Evolutionary conservation across 2,888 invertebrate species (phyloP), one percentile per base, ranked within the genome.

Genomic region (Agrypnus murinus): DNA sequence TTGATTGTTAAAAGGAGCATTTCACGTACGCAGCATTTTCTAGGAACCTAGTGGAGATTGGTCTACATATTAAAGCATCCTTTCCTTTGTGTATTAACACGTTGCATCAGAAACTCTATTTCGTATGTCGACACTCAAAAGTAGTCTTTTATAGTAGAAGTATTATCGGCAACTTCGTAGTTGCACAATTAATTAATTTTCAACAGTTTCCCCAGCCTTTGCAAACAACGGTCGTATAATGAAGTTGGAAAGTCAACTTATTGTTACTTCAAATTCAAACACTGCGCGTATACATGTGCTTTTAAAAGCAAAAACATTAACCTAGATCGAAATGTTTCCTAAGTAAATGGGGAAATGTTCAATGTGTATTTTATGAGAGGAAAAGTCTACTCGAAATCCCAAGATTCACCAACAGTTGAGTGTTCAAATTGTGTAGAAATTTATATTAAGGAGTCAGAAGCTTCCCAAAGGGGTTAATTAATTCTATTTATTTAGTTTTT

Each of bases 1-100:
- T 19, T 55, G 58, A 59, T 59, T 59, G 58, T 43, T 25, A 59
- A 59, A 59, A 59, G 25, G 58, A 59, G 31, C 58, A 31, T 59
- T 59, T 59, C 8, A 31, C 58, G 8, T 25, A 59, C 40, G 25
- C 17, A 59, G 58, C 58, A 36, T 36, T 55, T 55, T 36, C 15
- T 17, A 10, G 14, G 10, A 34, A 55, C 15, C n/a, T n/a, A n/a
- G 9, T 36, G 36, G 40, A 40, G 12, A 40, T n/a, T 40, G 40
- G 40, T 10, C 12, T 40, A 40, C 40, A n/a, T 40, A 10, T 12
- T 40, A 40, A 40, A 40, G 12, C 40, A 3, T 10, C 40, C 17
- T 10, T 55, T 36, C 38, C 9, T 36, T 55, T 55, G 55, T 50
- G 31, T 12, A 31, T 19, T 19, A 50, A 12, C 1, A 32, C n/a